Evolutionary conservation across 2,113 vertebrate genomes (phyloP), one percentile per base, ranked within the genome.

Genomic region (Blennius ocellaris): DNA sequence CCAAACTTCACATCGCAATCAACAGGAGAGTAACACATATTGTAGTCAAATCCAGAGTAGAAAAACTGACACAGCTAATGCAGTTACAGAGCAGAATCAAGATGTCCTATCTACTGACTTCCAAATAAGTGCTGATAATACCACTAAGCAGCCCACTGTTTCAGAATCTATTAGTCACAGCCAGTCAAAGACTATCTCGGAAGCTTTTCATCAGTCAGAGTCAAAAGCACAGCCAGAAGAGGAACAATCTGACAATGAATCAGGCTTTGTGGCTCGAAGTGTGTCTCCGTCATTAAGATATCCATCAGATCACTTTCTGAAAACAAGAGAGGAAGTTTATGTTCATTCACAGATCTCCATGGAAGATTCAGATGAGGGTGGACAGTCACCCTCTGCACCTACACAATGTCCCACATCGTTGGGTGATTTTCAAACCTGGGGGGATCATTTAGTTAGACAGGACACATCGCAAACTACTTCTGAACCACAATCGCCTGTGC

Each of bases 281-380:
- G 61, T 68, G 16, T 84, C 84, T 55, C 63, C 88, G 45, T 77
- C 74, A 57, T 76, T 81, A 44, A 87, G 87, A 80, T 89, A 84
- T 79, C 85, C 87, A 16, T 89, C 92, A 6, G 75, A 92, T 83
- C 59, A 91, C 89, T 90, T 91, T 52, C 67, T 93, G 30, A 90
- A 93, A 87, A 81, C 87, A 73, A 93, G 93, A 57, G 92, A 90
- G 78, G 85, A 78, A 43, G 86, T 89, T 78, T 92, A 92, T 73
- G 66, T 92, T 76, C 72, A 90, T 49, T 93, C 91, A 78, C 90
- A 94, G 73, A 82, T 92, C 59, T 93, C 92, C 11, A 80, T 91
- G 75, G 91, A 88, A 57, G 87, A 90, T 60, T 91, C 93, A 52
- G 89, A 90, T 52, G 94, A 85, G 58, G 93, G 79, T 75, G 91